phyloP scores from a whole-genome alignment of 1,140 invertebrate species.

The Adoxophyes honmai region DNA sequence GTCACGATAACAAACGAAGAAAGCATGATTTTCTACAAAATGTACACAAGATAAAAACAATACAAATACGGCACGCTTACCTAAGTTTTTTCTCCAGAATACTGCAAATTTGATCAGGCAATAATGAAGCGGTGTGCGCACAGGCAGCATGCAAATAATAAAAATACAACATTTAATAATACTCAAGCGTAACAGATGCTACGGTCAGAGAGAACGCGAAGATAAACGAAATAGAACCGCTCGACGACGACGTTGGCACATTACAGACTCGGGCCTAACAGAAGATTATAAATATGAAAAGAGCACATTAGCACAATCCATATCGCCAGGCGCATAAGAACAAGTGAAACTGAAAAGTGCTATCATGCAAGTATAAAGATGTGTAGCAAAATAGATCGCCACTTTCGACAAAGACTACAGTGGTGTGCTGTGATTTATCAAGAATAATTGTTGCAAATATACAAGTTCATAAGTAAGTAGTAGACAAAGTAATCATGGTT shows the following conservation, averaged over 20 bases:
- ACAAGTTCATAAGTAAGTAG: not conserved
- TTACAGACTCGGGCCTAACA: too few species aligned
- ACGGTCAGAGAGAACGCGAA: not conserved
- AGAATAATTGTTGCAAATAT: not conserved
- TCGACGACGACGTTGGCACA: too few species aligned
- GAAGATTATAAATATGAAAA: not conserved
- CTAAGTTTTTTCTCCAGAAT: conserved; percentile 89
- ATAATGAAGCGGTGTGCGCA: conserved; percentile 74
- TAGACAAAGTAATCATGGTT: too few species aligned
- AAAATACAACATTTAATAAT: conserved; percentile 65
- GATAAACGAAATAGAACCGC: conserved; percentile 14
- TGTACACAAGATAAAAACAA: conserved; percentile 22
- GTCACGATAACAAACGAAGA: conserved; percentile 1
- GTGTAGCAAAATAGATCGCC: not conserved
- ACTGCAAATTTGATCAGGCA: conserved; percentile 78
- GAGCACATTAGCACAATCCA: conserved; percentile 5
- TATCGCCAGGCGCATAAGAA: not conserved
- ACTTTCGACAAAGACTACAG: not conserved
- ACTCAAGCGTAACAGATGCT: conserved; percentile 37
- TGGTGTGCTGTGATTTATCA: not conserved
- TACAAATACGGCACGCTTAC: conserved; percentile 77
- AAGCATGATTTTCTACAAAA: conserved; percentile 2
- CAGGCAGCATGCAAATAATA: conserved; percentile 74
- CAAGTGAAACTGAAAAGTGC: conserved; percentile 6
- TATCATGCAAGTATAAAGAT: not conserved